phyloP scores from a whole-genome alignment of 2,888 invertebrate species.

The Melinaea marsaeus region DNA sequence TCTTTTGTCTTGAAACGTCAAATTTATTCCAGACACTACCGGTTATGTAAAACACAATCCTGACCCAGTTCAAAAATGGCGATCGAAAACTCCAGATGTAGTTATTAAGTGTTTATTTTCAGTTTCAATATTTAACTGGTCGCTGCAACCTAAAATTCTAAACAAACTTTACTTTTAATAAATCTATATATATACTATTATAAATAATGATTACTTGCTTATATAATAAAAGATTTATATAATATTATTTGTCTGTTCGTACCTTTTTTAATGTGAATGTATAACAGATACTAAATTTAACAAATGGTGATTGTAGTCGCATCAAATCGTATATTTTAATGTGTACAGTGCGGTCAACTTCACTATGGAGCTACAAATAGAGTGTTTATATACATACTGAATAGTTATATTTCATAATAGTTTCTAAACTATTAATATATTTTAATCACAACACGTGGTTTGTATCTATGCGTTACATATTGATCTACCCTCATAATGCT shows the following conservation, averaged over 20 bases:
- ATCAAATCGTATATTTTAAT: neutral
- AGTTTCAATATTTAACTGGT: conserved; percentile 30
- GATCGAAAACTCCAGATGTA: conserved; percentile 31
- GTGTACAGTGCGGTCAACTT: neutral
- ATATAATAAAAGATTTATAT: too few relatives aligned
- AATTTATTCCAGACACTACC: conserved; percentile 31
- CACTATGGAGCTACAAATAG: neutral
- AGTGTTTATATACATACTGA: too few relatives aligned
- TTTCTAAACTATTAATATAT: too few relatives aligned
- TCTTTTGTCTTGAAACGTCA: neutral
- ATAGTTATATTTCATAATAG: too few relatives aligned
- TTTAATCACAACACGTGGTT: too few relatives aligned
- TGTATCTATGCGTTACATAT: too few relatives aligned
- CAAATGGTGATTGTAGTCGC: neutral
- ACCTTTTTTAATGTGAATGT: neutral
- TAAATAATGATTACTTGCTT: too few relatives aligned
- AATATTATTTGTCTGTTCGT: too few relatives aligned
- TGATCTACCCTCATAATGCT: too few relatives aligned
- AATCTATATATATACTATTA: too few relatives aligned
- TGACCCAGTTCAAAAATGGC: conserved; percentile 37
- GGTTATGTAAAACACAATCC: conserved; percentile 45
- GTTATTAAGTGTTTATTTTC: conserved; percentile 28
- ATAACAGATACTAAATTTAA: conserved; percentile 2
- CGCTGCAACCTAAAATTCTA: too few relatives aligned
- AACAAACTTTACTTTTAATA: too few relatives aligned